phyloP scores from a whole-genome alignment of 2,888 invertebrate species.

The Mellilla xanthometata region DNA sequence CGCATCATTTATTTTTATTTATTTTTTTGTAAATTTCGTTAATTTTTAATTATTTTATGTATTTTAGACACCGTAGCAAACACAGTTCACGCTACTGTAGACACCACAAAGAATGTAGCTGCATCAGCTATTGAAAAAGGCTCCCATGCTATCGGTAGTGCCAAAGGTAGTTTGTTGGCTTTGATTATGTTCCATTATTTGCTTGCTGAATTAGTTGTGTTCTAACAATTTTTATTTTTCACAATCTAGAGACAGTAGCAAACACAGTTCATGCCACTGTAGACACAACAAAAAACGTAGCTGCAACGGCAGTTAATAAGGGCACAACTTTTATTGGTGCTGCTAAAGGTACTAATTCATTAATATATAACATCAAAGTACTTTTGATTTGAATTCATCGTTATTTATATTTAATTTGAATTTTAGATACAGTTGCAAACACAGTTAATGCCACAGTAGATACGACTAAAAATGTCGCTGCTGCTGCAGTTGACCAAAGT shows the following conservation, averaged over 20 bases:
- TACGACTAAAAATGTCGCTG: slow-evolving; percentile 38
- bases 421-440: slow-evolving; percentile 30
- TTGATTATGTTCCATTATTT: not conserved
- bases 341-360: slow-evolving; percentile 53
- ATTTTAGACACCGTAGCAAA: slow-evolving; percentile 30
- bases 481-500: slow-evolving; percentile 38
- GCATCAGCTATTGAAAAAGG: slow-evolving; percentile 51
- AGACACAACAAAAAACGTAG: slow-evolving; percentile 45
- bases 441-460: slow-evolving; percentile 33
- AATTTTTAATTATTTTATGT: too few species aligned
- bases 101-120: slow-evolving; percentile 50
- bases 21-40: not conserved
- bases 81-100: slow-evolving; percentile 48
- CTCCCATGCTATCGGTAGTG: slow-evolving; percentile 43
- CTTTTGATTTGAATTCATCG: too few species aligned
- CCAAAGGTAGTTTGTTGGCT: slow-evolving; percentile 42
- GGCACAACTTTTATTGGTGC: slow-evolving; percentile 44
- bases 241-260: slow-evolving; percentile 40
- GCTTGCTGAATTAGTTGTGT: too few species aligned
- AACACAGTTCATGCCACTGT: slow-evolving; percentile 37
- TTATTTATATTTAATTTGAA: not conserved
- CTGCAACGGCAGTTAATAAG: slow-evolving; percentile 43
- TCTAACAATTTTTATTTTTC: not conserved
- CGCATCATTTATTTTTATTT: too few species aligned
- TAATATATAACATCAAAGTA: too few species aligned